Evolutionary conservation across 2,113 vertebrate genomes (phyloP), one percentile per base, ranked within the genome.

Genomic region (Melanocharis versteri): DNA sequence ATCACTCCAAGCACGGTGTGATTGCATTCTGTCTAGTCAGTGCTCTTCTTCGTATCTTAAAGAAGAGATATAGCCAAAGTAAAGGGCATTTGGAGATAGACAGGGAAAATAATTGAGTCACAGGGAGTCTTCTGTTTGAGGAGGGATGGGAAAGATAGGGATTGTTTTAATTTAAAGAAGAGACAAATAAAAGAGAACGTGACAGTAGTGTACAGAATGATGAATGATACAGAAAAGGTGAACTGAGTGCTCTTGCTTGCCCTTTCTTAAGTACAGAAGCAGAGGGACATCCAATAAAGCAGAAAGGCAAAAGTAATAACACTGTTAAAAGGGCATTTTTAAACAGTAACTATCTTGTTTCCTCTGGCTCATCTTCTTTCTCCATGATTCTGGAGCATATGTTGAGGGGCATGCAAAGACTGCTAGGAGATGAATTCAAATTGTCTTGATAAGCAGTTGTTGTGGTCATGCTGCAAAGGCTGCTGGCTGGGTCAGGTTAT

Each of bases 101-200:
- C 93, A 89, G 57, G 65, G 66, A 64, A 94, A 94, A 75, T 91
- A 90, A 93, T 87, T 93, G 94, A 93, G 83, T 85, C 87, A 84
- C 47, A 45, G 56, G 64, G 76, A 76, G 26, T 82, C 61, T 89
- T 84, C 65, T 95, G 51, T 94, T 92, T 95, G 89, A 93, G 77
- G 39, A 93, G 54, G 89, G 84, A 64, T 83, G 50, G 89, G 56
- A 80, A 81, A 69, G 76, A 71, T 93, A 87, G 77, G 40, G 69
- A 30, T 93, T 93, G 73, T 72, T 96, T 92, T 89, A 93, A 89
- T 96, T 91, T 95, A 78, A 81, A 84, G 77, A 86, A 62, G 89
- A 87, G 73, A 71, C 83, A 96, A 93, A 83, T 93, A 90, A 83
- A 77, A 87, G 81, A 69, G 77, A 70, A 91, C 1, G 2, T 71